These are phyloP conservation scores for Tenebrosternarchus preto DNA, from an alignment of 2,113 vertebrate genomes.

Conservation along the genomic window DNA sequence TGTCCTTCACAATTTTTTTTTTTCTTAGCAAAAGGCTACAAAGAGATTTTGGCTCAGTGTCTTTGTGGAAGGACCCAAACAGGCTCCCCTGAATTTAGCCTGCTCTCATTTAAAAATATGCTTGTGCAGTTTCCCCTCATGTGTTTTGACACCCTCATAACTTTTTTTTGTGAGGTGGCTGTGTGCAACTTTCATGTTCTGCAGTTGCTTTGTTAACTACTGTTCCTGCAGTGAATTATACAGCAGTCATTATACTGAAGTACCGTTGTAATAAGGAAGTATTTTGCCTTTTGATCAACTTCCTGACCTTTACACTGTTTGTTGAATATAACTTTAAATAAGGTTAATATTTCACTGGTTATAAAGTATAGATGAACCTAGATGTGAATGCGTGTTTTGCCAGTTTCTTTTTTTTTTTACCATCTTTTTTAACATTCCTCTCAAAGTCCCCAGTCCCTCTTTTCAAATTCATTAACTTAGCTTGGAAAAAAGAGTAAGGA, in stretches of 20 bases:
- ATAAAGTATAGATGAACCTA: neutral
- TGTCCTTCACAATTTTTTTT: slow-evolving; percentile 20
- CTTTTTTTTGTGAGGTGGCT: neutral
- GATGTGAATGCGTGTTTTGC: neutral
- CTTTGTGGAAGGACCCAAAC: neutral
- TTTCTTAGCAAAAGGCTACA: neutral
- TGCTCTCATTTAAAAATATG: neutral
- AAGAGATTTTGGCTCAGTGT: neutral
- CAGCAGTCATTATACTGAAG: slow-evolving; percentile 6
- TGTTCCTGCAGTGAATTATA: neutral
- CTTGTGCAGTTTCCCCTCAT: neutral
- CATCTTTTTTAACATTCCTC: neutral
- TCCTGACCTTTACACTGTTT: neutral
- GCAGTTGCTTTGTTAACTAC: neutral
- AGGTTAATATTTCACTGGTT: neutral
- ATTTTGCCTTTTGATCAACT: slow-evolving; percentile 10
- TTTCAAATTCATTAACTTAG: neutral
- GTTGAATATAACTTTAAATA: neutral
- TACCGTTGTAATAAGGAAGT: neutral
- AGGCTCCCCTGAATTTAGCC: neutral
- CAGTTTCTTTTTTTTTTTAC: neutral
- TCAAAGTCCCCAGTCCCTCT: neutral
- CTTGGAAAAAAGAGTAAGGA: neutral
- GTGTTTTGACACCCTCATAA: neutral
- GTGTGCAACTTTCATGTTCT: neutral